Percentiles rank a stretch among this genome's conserved stretches.
These are phyloP conservation scores for Plemyria rubiginata DNA, from an alignment of 2,888 invertebrate species.

Conservation along the genomic window DNA sequence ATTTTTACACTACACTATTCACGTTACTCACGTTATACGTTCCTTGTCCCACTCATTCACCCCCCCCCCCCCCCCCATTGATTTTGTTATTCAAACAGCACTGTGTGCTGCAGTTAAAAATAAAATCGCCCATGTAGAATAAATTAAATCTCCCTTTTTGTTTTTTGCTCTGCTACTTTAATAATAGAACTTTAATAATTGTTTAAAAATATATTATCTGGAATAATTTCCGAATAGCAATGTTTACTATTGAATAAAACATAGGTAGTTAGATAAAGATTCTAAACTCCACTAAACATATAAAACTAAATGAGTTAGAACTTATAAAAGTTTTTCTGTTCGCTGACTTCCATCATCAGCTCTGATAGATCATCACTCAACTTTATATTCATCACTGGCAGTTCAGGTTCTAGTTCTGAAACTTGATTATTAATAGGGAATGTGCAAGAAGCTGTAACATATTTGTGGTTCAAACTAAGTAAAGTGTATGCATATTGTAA, in stretches of 20 bases:
- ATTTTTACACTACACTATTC: too few species aligned
- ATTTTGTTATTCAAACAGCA: too few species aligned
- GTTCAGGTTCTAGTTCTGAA: constrained; percentile 40
- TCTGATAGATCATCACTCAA: constrained; percentile 62
- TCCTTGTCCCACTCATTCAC: too few species aligned
- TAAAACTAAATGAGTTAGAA: constrained; percentile 6
- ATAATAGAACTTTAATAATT: background rate
- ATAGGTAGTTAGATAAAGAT: background rate
- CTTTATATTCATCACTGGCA: constrained; percentile 57
- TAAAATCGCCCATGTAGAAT: too few species aligned
- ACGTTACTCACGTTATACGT: too few species aligned
- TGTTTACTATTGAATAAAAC: background rate
- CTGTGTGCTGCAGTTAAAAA: too few species aligned
- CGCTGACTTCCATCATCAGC: constrained; percentile 58
- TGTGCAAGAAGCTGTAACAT: too few species aligned
- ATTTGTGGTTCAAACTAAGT: background rate
- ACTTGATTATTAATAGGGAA: background rate
- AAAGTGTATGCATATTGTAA: too few species aligned
- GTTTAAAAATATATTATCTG: background rate
- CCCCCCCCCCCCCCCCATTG: too few species aligned
- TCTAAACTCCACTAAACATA: background rate
- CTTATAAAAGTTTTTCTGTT: constrained; percentile 45
- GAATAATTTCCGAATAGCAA: background rate
- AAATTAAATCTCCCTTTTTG: too few species aligned
- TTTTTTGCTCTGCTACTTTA: too few species aligned